Evolutionary conservation across 2,797 vertebrate species (phyloP).

Genomic region (Bufotes viridis): DNA sequence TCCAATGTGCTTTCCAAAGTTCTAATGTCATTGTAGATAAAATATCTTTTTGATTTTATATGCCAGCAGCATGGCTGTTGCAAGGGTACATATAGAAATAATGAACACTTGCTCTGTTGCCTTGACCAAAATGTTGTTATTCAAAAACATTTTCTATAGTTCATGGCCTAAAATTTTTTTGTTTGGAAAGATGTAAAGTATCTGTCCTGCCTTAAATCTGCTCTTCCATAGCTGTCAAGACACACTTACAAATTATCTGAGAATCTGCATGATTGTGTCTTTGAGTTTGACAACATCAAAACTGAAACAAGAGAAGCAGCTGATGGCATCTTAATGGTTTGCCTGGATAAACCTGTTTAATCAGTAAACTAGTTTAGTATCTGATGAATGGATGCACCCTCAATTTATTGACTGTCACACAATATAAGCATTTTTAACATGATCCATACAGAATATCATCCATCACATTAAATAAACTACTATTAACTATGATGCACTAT

Average conservation of each 20-base stretch:
- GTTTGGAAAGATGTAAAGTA: too few relatives aligned
- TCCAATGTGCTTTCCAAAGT: too few relatives aligned
- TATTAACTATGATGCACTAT: conserved; percentile 11
- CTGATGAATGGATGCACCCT: conserved; percentile 21
- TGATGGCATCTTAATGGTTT: conserved; percentile 39
- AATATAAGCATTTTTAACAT: conserved; percentile 33
- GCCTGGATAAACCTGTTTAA: conserved; percentile 28
- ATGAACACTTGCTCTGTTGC: too few relatives aligned
- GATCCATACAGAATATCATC: conserved; percentile 36
- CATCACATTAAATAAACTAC: conserved; percentile 31
- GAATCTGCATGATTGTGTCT: background rate
- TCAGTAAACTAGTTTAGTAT: conserved; percentile 33
- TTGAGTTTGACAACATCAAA: conserved; percentile 20
- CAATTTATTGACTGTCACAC: conserved; percentile 33
- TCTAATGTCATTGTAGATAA: too few relatives aligned
- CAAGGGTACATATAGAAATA: too few relatives aligned
- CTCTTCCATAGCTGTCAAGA: background rate
- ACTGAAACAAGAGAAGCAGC: conserved; percentile 30
- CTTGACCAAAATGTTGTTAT: too few relatives aligned
- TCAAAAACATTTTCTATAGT: too few relatives aligned
- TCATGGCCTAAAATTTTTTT: too few relatives aligned
- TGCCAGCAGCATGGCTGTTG: too few relatives aligned
- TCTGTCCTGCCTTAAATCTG: background rate
- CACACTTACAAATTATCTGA: background rate
- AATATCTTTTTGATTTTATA: too few relatives aligned